A percentile compares a stretch with the other conserved stretches of the same genome.
These are phyloP conservation scores for Esox niger DNA, from an alignment of 2,113 vertebrate genomes.

Conservation along the genomic window DNA sequence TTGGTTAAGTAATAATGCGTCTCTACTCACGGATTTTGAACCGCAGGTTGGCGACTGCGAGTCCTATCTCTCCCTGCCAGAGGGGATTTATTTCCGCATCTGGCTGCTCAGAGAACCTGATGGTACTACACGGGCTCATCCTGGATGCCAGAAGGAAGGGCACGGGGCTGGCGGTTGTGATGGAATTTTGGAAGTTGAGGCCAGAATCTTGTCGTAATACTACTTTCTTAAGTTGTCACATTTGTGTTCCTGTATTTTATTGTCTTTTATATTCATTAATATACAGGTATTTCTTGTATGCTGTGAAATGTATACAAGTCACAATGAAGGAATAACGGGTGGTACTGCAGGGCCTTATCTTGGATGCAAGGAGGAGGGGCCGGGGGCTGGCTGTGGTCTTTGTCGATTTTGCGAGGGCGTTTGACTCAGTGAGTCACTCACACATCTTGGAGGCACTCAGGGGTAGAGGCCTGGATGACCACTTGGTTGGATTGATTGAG, in stretches of 20 bases:
- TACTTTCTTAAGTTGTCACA: too few species aligned
- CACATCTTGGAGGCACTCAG: slow-evolving; percentile 8
- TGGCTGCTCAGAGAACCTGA: slow-evolving; percentile 7
- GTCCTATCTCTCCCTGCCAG: neutral
- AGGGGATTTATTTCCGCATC: slow-evolving; percentile 6
- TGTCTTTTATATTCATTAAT: too few species aligned
- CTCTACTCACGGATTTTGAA: too few species aligned
- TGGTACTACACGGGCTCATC: neutral
- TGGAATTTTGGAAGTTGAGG: too few species aligned
- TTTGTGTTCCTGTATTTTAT: too few species aligned
- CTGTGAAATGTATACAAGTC: too few species aligned
- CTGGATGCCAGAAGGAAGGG: neutral
- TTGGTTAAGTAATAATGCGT: too few species aligned
- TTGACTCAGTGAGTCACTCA: slow-evolving; percentile 12
- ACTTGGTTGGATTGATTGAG: slow-evolving; percentile 6
- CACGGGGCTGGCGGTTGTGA: neutral
- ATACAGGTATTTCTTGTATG: too few species aligned
- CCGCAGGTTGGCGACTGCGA: too few species aligned
- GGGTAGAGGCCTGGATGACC: neutral
- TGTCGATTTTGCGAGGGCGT: slow-evolving; percentile 5
- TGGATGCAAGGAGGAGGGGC: neutral
- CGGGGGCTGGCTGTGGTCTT: slow-evolving; percentile 2
- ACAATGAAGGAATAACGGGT: too few species aligned
- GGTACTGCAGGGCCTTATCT: neutral
- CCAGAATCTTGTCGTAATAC: too few species aligned